Conservation (phyloP, 2,113 vertebrate species). For the Sceloporus tristichus region DNA sequence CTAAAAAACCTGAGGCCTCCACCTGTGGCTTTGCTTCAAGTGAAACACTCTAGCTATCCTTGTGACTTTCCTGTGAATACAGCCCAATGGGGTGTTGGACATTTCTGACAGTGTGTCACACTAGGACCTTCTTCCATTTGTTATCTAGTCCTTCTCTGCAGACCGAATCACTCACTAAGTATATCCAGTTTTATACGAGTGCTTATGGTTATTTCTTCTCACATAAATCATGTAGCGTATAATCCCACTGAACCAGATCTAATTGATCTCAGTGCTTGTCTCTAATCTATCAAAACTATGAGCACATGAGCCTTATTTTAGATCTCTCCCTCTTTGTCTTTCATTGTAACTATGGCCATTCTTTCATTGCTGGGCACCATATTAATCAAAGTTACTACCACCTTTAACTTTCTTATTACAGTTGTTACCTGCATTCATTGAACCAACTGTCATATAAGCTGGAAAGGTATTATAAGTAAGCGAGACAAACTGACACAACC, state of each 20-base stretch:
- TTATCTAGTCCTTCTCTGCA: constrained; percentile 11
- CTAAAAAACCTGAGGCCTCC: not conserved
- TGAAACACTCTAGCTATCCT: not conserved
- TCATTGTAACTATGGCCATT: not conserved
- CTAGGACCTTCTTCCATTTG: not conserved
- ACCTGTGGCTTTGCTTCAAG: not conserved
- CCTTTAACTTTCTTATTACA: not conserved
- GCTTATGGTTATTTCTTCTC: constrained; percentile 21
- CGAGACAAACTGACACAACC: not conserved
- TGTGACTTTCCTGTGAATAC: not conserved
- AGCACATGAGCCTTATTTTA: constrained; percentile 1
- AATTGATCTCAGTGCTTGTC: constrained; percentile 14
- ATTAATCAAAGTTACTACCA: constrained; percentile 21
- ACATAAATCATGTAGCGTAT: constrained; percentile 23
- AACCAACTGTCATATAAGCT: not conserved
- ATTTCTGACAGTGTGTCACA: not conserved
- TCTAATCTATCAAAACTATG: constrained; percentile 18
- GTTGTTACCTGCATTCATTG: not conserved
- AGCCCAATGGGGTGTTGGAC: not conserved
- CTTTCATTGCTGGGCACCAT: not conserved
- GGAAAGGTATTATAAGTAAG: not conserved
- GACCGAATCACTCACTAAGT: not conserved
- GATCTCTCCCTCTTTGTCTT: too few species aligned
- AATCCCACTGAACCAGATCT: not conserved
- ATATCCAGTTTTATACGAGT: not conserved